Evolutionary conservation across 1,140 invertebrate genomes (phyloP).

Genomic region (Procambarus virginalis): DNA sequence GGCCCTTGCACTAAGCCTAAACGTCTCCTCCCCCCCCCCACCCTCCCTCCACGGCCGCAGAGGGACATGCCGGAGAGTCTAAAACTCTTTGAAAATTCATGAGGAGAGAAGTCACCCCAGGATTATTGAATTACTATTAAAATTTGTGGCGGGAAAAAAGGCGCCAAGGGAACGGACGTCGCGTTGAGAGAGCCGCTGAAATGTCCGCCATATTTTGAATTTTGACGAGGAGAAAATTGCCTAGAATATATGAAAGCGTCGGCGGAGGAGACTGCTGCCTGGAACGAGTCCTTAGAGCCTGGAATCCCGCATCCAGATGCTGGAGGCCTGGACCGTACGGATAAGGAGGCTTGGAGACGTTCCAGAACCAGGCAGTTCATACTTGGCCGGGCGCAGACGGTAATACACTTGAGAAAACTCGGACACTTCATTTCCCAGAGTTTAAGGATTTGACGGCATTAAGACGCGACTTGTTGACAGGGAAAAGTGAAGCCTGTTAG

Average conservation of each 20-base stretch:
- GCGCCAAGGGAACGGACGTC: slow-evolving; percentile 50
- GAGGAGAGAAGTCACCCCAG: slow-evolving; percentile 57
- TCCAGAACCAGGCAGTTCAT: not conserved
- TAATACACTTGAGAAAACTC: not conserved
- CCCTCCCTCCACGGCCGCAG: not conserved
- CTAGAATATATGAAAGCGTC: slow-evolving; percentile 37
- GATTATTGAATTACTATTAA: slow-evolving; percentile 67
- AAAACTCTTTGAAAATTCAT: slow-evolving; percentile 65
- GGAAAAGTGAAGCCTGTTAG: not conserved
- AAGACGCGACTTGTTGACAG: slow-evolving; percentile 11
- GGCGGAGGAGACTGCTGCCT: not conserved
- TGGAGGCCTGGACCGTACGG: not conserved
- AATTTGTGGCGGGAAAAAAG: slow-evolving; percentile 60
- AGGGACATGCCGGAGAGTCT: slow-evolving; percentile 50
- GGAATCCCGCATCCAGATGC: not conserved
- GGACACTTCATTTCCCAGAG: not conserved
- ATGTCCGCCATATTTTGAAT: slow-evolving; percentile 58
- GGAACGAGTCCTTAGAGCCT: not conserved
- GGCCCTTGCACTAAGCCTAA: not conserved
- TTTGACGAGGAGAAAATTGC: slow-evolving; percentile 57
- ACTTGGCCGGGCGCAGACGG: not conserved
- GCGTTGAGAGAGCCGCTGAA: slow-evolving; percentile 6
- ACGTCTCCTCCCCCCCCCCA: not conserved
- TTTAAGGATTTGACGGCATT: slow-evolving; percentile 18
- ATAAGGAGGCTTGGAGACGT: not conserved